phyloP scores from a whole-genome alignment of 2,888 invertebrate species.

The Alloplasta piceator region DNA sequence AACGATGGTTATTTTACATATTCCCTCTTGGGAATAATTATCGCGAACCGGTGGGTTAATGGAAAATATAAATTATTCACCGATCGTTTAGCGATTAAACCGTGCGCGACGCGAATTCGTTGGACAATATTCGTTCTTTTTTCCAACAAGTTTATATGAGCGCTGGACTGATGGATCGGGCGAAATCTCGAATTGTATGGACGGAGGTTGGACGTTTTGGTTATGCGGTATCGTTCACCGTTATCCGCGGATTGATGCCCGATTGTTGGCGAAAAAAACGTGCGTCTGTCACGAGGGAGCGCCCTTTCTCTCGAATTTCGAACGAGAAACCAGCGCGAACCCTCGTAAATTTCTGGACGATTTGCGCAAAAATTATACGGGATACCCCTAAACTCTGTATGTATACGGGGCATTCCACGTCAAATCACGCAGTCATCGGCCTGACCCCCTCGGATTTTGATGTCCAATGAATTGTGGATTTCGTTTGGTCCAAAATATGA shows the following conservation, averaged over 20 bases:
- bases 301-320: not conserved
- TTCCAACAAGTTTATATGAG: conserved; percentile 3
- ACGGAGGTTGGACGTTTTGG: conserved; percentile 10
- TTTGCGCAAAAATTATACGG: conserved; percentile 51
- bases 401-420: too few relatives aligned
- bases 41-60: conserved; percentile 43
- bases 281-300: not conserved
- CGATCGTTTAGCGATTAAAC: conserved; percentile 47
- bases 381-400: conserved; percentile 13
- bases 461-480: too few relatives aligned
- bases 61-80: conserved; percentile 50
- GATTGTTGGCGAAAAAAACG: conserved; percentile 1
- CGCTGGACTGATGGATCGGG: conserved; percentile 18
- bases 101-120: conserved; percentile 23
- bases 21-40: conserved; percentile 52
- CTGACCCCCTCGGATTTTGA: too few relatives aligned
- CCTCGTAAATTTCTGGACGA: conserved; percentile 39
- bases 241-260: conserved; percentile 7
- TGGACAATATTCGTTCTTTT: conserved; percentile 10
- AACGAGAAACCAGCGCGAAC: not conserved
- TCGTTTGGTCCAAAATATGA: too few relatives aligned
- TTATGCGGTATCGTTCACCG: not conserved
- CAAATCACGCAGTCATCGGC: too few relatives aligned
- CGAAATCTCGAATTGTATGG: conserved; percentile 57
- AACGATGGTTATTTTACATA: conserved; percentile 29